phyloP scores from a whole-genome alignment of 2,797 vertebrate species.

The Bryconaethiops microstoma region DNA sequence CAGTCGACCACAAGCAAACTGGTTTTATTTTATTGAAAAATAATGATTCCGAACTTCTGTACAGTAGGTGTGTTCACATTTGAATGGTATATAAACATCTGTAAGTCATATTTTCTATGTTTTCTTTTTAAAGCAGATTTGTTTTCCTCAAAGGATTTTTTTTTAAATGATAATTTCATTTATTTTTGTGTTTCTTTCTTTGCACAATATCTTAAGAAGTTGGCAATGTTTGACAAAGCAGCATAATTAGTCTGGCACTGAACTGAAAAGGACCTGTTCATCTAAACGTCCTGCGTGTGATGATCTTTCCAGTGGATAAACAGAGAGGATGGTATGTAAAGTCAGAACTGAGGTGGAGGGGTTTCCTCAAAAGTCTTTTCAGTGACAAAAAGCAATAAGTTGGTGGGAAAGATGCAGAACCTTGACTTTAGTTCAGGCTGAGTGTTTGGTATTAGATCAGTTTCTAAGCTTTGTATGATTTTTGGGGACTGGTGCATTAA shows the following conservation, averaged over 20 bases:
- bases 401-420: neutral
- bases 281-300: conserved; percentile 22
- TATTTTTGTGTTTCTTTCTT: neutral
- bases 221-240: conserved; percentile 35
- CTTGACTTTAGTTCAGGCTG: neutral
- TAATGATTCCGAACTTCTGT: neutral
- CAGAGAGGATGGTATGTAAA: neutral
- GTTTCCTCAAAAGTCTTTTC: neutral
- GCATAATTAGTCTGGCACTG: conserved; percentile 48
- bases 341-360: neutral
- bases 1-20: neutral
- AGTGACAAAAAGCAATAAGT: conserved; percentile 41
- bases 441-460: neutral
- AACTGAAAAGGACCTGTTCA: conserved; percentile 6
- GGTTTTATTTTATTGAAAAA: neutral
- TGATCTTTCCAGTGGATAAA: neutral
- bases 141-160: conserved; percentile 13
- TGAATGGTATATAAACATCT: neutral
- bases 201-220: neutral
- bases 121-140: conserved; percentile 29
- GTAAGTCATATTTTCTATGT: conserved; percentile 12
- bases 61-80: neutral
- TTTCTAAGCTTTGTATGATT: neutral
- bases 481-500: neutral
- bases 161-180: neutral